phyloP scores from a whole-genome alignment of 2,797 vertebrate genomes.

The Eulemur mongoz region DNA sequence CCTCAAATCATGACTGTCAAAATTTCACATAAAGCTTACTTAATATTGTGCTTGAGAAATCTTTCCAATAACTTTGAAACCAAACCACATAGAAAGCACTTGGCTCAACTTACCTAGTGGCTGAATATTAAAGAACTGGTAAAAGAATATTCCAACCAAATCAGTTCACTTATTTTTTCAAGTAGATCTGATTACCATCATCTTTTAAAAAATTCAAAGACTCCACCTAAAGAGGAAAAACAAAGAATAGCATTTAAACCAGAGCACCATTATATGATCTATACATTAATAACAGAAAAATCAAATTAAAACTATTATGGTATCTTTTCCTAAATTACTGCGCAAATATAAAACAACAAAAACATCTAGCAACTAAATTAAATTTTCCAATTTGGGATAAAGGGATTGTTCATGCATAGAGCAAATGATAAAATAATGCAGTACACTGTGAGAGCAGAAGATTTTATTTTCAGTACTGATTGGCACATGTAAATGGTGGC shows the following conservation, averaged over 20 bases:
- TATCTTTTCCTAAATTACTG: neutral
- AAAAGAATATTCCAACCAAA: constrained; percentile 80
- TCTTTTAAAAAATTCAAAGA: constrained; percentile 68
- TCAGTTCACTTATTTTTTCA: constrained; percentile 83
- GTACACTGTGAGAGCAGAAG: neutral
- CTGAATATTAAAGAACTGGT: constrained; percentile 71
- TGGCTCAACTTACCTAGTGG: constrained; percentile 81
- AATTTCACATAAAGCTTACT: constrained; percentile 57
- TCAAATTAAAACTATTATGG: neutral
- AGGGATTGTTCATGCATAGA: neutral
- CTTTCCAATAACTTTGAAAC: constrained; percentile 11
- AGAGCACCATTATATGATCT: neutral
- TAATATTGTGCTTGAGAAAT: constrained; percentile 4
- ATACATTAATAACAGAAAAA: neutral
- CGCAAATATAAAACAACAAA: constrained; percentile 22
- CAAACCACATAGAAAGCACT: constrained; percentile 29
- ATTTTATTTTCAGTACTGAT: constrained; percentile 1
- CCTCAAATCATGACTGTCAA: neutral
- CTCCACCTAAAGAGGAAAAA: constrained; percentile 81
- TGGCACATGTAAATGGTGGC: neutral
- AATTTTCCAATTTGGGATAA: constrained; percentile 20
- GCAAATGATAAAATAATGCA: constrained; percentile 17
- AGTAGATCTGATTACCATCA: constrained; percentile 79
- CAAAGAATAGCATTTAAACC: constrained; percentile 14
- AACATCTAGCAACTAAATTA: neutral